Base-by-base conservation (phyloP, 2,888 invertebrate genomes). In the Dasysyrphus albostriatus region DNA sequence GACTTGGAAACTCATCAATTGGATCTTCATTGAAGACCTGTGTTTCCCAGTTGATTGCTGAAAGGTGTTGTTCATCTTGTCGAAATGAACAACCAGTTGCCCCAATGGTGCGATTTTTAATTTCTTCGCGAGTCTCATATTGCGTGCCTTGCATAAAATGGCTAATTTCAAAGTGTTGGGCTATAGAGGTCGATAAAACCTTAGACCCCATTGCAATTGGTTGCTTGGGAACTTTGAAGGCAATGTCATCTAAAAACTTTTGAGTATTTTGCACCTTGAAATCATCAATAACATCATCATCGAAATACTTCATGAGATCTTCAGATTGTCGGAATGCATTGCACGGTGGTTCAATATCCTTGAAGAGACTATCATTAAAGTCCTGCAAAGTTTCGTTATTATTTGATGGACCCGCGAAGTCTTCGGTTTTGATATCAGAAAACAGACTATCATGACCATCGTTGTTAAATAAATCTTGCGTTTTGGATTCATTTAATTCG, bases 191-290 rank as follows among this genome's bases (percentile, higher is more conserved):
- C 2, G 83, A 83, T 6, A 74, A 19, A 16, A 12, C 3, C 12
- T 47, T 56, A 10, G 34, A 29, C 10, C 16, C 70, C 10, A 37
- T 19, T 0, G 51, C 7, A 7, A 24, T 24, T 8, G 88, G 88
- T 0, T 80, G 69, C 5, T 89, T 88, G 7, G 91, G 91, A 1
- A 90, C 58, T 44, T 90, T 91, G 54, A 90, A 90, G 3, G 89
- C 89, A 14, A 92, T 88, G 67, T 92, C 92, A 47, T 89, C 89
- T n/a, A 92, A 73, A 76, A 92, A 92, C n/a, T 90, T 89, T 88
- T 92, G 92, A 0, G 92, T 92, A 56, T 90, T 91, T 88, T 92
- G 92, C 10, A 88, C 58, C 6, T 81, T 69, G 12, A 83, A 80
- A 24, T 88, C 89, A n/a, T 88, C 63, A 6, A 82, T 9, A 1